Conservation (phyloP, 2,797 vertebrate species). For the Amniataba percoides region DNA sequence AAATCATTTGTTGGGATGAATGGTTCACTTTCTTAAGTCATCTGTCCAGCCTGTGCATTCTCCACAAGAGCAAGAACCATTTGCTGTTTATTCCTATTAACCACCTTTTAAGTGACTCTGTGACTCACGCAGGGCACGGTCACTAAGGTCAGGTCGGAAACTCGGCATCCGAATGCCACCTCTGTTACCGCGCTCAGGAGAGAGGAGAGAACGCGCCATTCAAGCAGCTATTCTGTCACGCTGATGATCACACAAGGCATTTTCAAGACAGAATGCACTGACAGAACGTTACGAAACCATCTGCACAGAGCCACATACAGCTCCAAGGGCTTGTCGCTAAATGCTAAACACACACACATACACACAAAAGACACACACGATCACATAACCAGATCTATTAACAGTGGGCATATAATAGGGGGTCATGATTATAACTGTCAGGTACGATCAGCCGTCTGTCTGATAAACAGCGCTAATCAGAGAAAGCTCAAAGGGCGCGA, state of each 20-base stretch:
- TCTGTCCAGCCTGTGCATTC: slow-evolving; percentile 17
- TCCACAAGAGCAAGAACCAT: background rate
- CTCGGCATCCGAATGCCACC: slow-evolving; percentile 18
- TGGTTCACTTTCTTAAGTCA: slow-evolving; percentile 28
- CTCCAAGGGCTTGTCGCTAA: slow-evolving; percentile 10
- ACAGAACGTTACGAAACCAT: slow-evolving; percentile 31
- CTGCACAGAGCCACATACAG: slow-evolving; percentile 3
- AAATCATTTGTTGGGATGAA: slow-evolving; percentile 68
- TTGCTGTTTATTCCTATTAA: slow-evolving; percentile 22
- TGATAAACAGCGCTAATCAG: slow-evolving; percentile 66
- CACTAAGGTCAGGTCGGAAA: slow-evolving; percentile 32
- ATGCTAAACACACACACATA: background rate
- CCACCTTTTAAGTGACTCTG: slow-evolving; percentile 22
- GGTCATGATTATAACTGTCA: slow-evolving; percentile 65
- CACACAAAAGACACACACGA: slow-evolving; percentile 41
- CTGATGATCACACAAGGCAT: slow-evolving; percentile 25
- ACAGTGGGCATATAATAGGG: slow-evolving; percentile 38
- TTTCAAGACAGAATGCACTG: slow-evolving; percentile 29
- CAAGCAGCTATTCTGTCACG: slow-evolving; percentile 38
- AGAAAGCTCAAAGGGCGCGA: slow-evolving; percentile 66
- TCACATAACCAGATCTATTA: slow-evolving; percentile 47
- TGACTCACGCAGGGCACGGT: slow-evolving; percentile 9
- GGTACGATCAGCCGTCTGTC: slow-evolving; percentile 65
- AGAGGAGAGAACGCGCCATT: slow-evolving; percentile 37
- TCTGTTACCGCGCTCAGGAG: slow-evolving; percentile 32